phyloP scores from a whole-genome alignment of 2,113 vertebrate species.

The Desmodus rotundus region DNA sequence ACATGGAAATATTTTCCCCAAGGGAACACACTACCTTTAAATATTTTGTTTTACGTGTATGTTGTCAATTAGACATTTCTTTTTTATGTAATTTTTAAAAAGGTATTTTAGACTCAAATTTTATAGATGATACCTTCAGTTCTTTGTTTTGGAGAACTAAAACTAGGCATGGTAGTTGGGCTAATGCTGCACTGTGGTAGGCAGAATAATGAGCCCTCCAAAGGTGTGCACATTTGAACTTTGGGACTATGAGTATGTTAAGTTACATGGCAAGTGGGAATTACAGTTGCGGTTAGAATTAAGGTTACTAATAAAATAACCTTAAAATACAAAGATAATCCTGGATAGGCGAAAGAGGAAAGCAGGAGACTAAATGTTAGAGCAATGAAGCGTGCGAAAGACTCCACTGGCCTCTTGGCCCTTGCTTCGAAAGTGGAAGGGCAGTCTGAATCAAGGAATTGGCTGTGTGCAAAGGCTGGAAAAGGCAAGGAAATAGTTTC shows the following conservation, averaged over 20 bases:
- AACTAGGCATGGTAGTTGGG: neutral
- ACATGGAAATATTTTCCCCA: neutral
- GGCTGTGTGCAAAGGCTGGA: neutral
- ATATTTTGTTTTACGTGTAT: neutral
- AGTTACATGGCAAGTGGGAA: neutral
- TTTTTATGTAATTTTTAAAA: neutral
- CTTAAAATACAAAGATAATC: neutral
- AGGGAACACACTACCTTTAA: neutral
- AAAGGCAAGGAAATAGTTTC: neutral
- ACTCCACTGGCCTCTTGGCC: fast-evolving
- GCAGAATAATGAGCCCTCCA: neutral
- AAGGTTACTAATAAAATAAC: neutral
- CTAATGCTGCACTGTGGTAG: neutral
- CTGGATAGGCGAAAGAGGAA: neutral
- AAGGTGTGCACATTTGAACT: neutral
- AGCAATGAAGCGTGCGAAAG: neutral
- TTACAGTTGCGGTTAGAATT: neutral
- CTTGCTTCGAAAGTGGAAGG: neutral
- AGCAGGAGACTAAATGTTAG: neutral
- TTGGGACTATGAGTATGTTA: neutral
- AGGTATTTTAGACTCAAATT: neutral
- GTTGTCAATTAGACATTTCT: neutral
- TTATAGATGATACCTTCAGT: neutral
- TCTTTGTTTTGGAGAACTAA: neutral
- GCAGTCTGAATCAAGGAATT: neutral